Percentiles rank a stretch among this genome's conserved stretches.
Conservation (phyloP, 2,113 vertebrate species). For the Ceratotherium simum region DNA sequence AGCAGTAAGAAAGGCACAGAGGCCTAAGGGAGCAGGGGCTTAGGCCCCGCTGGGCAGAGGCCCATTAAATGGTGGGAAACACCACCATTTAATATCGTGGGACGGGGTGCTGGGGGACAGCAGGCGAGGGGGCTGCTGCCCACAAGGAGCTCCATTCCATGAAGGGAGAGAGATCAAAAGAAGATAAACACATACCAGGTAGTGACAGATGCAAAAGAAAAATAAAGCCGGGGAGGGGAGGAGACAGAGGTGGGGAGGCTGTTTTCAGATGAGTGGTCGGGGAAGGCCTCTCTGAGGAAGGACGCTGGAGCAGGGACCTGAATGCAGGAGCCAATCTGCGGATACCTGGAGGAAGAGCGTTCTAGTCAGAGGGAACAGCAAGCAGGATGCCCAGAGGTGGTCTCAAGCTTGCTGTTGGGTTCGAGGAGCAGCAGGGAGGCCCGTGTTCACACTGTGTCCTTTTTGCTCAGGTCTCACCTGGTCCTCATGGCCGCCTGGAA, state of each 20-base stretch:
- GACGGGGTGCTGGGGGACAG: rapidly evolving
- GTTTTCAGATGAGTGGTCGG: neutral
- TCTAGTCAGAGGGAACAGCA: neutral
- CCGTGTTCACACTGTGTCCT: neutral
- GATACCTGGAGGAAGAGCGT: neutral
- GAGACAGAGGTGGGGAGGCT: neutral
- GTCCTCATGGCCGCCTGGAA: neutral
- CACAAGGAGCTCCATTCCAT: neutral
- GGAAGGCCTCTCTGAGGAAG: neutral
- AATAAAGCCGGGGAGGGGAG: neutral
- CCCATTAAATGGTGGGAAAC: too few relatives aligned
- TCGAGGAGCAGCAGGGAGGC: neutral
- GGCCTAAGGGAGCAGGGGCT: neutral
- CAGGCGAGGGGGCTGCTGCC: neutral
- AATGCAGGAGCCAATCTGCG: neutral
- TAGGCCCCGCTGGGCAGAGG: too few relatives aligned
- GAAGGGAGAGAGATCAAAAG: neutral
- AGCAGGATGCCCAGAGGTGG: neutral
- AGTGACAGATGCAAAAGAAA: neutral
- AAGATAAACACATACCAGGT: neutral
- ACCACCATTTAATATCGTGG: rapidly evolving
- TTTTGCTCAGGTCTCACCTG: neutral
- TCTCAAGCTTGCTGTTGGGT: neutral
- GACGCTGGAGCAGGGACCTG: neutral
- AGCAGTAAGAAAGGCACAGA: neutral